Evolutionary conservation across 2,888 invertebrate species (phyloP).

Genomic region (Apamea crenata): DNA sequence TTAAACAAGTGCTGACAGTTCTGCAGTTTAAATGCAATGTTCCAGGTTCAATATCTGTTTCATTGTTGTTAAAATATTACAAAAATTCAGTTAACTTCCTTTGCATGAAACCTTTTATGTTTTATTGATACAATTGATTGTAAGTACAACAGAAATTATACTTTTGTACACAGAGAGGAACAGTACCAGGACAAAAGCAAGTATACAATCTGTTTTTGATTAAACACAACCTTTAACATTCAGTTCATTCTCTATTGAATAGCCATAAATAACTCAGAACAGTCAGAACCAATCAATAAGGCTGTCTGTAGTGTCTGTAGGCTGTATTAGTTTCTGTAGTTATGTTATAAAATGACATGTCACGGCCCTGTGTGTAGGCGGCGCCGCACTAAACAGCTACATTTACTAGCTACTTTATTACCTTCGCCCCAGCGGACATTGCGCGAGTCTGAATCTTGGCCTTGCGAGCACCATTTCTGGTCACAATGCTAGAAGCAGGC

Average conservation of each 20-base stretch:
- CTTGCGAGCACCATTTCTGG: conserved; percentile 91
- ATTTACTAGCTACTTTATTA: conserved; percentile 47
- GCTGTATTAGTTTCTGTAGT: conserved; percentile 5
- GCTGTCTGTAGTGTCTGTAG: conserved; percentile 4
- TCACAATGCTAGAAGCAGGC: conserved; percentile 88
- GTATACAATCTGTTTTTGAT: background rate
- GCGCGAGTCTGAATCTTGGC: conserved; percentile 92
- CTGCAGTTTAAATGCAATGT: conserved; percentile 13
- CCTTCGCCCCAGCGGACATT: conserved; percentile 89
- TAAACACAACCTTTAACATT: background rate
- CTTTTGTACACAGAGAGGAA: background rate
- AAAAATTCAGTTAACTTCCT: background rate
- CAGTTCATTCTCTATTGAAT: background rate
- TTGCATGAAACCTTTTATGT: background rate
- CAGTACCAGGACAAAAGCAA: background rate
- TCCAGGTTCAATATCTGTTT: conserved; percentile 13
- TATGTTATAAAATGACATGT: conserved; percentile 35
- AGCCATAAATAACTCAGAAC: background rate
- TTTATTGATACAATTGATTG: background rate
- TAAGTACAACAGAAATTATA: background rate
- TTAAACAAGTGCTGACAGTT: conserved; percentile 1
- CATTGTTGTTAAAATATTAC: background rate
- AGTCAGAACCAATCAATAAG: conserved; percentile 27
- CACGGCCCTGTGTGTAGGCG: conserved; percentile 58
- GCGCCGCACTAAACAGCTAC: conserved; percentile 23